Base-by-base conservation (phyloP, 2,888 invertebrate genomes). In the Sturmia bella region DNA sequence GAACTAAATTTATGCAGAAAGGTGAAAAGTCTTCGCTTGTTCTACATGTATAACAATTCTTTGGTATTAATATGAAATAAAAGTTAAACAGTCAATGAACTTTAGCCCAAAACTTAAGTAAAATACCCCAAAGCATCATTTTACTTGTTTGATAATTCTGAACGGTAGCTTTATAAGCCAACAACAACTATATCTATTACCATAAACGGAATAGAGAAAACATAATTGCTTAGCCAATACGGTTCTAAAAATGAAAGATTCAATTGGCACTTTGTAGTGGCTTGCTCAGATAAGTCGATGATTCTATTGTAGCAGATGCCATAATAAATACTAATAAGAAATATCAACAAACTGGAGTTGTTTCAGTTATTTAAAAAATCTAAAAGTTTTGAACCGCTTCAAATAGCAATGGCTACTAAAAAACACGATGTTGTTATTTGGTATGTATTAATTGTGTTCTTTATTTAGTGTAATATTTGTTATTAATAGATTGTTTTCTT, bases 341-440 rank as follows among this genome's bases (percentile, higher is more conserved):
- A 32, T 32, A 9, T 32, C 7, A 19, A 32, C 13, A 15, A n/a
- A 27, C 1, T 56, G 41, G 43, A 57, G 24, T 56, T 39, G 57
- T 37, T 52, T 56, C 37, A 48, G n/a, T 63, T 32, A 21, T n/a
- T 27, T 37, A 52, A 72, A 64, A 12, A 13, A 50, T 54, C 17
- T 15, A 17, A 41, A 5, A 3, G 37, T 52, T 13, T 15, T 50
- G 15, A n/a, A 4, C 2, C 9, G 41, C 12, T 15, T 19, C 3
- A 24, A 1, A 21, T 9, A 41, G 85, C 80, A 39, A 90, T 90
- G 92, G 87, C 88, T 45, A 89, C 89, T 85, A 89, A 90, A 81
- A 88, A 89, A 41, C 90, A 91, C 24, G 92, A 92, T 89, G 85
- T 92, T 24, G 80, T 89, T 57, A 89, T 89, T 81, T 89, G 89